These are phyloP conservation scores for Bombus breviceps DNA, from an alignment of 1,140 invertebrate genomes.

Conservation along the genomic window DNA sequence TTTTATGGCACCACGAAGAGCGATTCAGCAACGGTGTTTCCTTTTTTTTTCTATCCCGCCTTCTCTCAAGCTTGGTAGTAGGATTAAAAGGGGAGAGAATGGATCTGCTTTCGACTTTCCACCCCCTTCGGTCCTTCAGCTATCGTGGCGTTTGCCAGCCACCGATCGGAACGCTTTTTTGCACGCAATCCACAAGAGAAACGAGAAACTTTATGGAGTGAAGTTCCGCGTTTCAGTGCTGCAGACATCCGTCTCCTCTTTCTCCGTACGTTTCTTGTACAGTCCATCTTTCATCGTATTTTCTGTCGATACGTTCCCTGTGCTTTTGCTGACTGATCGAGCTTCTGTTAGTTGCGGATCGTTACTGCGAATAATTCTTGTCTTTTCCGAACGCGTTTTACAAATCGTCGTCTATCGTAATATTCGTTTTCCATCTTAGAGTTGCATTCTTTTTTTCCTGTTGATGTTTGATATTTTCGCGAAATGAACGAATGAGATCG, in stretches of 20 bases:
- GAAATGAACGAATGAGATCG: not conserved
- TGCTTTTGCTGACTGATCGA: not conserved
- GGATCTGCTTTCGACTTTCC: not conserved
- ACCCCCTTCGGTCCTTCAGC: not conserved
- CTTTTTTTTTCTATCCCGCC: not conserved
- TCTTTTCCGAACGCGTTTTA: not conserved
- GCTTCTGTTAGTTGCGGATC: not conserved
- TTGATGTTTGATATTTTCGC: not conserved
- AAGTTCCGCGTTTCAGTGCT: conserved; percentile 1
- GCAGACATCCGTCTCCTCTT: not conserved
- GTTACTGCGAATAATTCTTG: not conserved
- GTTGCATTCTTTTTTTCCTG: not conserved
- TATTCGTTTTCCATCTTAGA: not conserved
- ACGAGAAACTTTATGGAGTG: conserved; percentile 26
- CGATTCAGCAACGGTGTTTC: not conserved
- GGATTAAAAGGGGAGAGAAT: conserved; percentile 7
- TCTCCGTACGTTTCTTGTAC: not conserved
- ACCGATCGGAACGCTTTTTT: conserved; percentile 24
- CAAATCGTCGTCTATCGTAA: not conserved
- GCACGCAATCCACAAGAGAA: conserved; percentile 19
- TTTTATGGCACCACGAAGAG: conserved; percentile 36
- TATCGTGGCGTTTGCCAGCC: not conserved
- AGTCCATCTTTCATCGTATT: not conserved
- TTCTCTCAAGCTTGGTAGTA: not conserved
- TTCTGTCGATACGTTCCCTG: not conserved